Base-by-base conservation (phyloP, 92 coral and sea anemone genomes). In the Zoanthus sociatus region DNA sequence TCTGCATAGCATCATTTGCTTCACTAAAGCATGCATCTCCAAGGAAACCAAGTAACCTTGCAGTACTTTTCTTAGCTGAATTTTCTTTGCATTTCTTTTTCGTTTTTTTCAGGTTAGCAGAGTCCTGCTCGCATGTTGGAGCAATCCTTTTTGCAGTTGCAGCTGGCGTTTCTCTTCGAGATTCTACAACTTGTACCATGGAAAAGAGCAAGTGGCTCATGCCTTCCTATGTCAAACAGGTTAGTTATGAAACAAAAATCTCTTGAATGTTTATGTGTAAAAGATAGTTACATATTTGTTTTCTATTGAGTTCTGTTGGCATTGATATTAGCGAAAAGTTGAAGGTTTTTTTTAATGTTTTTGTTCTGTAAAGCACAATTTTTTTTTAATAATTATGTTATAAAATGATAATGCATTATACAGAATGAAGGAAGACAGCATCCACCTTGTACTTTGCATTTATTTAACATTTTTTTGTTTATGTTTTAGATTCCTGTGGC, bases 61-160 rank as follows among this genome's bases (percentile, higher is more conserved):
- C 66, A 58, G 66, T 58, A 58, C 66, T 58, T 58, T 58, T 58
- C 66, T 58, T 58, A 58, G 66, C 66, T 58, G 66, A 58, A 58
- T 58, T 58, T 58, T 58, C 66, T 58, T 58, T 58, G 66, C 66
- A 58, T 58, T 58, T 58, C 66, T 58, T 58, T 58, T 58, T 58
- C n/a, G 66, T 58, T 58, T 58, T 58, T 58, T 58, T 58, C 66
- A 58, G 66, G 21, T 58, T 58, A 58, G 66, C 66, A 58, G 66
- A 58, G 66, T 58, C 66, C 66, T 58, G 66, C 66, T 58, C 66
- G 66, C 66, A 58, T 58, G 66, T 58, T 58, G 66, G 66, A 58
- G 66, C 66, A 58, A 58, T 58, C 66, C 66, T 58, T 58, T 58
- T 58, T 58, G 66, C 66, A 58, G 66, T 58, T 58, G 66, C 66